Base-by-base conservation (phyloP, 35 echinoderm and acorn worm genomes). In the Ophioderma brevispina region DNA sequence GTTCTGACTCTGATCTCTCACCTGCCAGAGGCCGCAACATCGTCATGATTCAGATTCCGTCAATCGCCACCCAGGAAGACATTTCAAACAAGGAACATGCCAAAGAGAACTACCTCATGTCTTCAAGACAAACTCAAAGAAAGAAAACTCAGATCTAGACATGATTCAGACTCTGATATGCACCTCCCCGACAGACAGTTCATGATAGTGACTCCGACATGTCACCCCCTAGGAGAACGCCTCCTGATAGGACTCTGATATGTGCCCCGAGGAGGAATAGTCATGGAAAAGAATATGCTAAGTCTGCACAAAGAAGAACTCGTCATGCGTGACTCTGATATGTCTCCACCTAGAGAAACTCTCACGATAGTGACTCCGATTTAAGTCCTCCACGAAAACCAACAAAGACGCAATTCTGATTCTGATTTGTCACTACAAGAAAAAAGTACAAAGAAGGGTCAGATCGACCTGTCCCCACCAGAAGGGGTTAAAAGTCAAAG, bases 101-200 rank as follows among this genome's bases (percentile, higher is more conserved):
- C 36, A 23, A 50, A 21, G n/a, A 39, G 31, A 30, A 25, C 6
- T 70, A 46, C 5, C 4, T 4, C 13, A 50, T 33, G 81, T 15
- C 42, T 32, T 1, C 18, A 35, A 8, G 79, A 36, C 32, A 81
- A n/a, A n/a, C n/a, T n/a, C n/a, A n/a, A n/a, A n/a, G n/a, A n/a
- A 52, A 55, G 32, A 1, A 63, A 76, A 3, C 14, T 35, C 17
- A 80, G 32, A 39, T 35, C 8, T 33, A 91, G 88, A 21, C 87
- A 94, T 89, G 96, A 92, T 81, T 94, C 92, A 5, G 96, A 94
- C 76, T 92, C 92, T 13, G 95, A 94, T 56, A 77, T 91, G 35
- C 95, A 31, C 95, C 92, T 32, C 76, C 70, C 6, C 88, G 92
- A 59, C 52, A 36, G 37, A 82, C 14, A 0, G 75, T 76, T 39